Percentiles rank a stretch among this genome's conserved stretches.
phyloP scores from a whole-genome alignment of 2,888 invertebrate species.

The Malthinus flaveolus region DNA sequence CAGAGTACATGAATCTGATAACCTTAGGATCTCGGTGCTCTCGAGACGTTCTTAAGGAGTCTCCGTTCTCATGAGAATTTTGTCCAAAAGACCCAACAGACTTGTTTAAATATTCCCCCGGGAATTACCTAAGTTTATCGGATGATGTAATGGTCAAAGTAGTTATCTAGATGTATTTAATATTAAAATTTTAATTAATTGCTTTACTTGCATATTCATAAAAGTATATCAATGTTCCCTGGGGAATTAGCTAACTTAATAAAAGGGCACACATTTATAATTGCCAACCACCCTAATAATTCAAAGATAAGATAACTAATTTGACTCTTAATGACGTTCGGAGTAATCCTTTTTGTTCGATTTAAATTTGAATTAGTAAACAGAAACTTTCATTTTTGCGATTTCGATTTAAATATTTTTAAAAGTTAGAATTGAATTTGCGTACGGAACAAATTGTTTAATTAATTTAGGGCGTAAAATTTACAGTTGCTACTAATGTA shows the following conservation, averaged over 20 bases:
- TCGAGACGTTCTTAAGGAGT: constrained; percentile 43
- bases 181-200: constrained; percentile 46
- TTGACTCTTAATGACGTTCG: constrained; percentile 25
- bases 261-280: constrained; percentile 34
- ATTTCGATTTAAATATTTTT: too few species aligned
- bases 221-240: constrained; percentile 48
- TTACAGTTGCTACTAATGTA: constrained; percentile 3
- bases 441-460: constrained; percentile 2
- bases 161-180: constrained; percentile 32
- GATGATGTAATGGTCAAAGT: constrained; percentile 37
- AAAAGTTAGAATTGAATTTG: too few species aligned
- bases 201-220: constrained; percentile 49
- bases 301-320: constrained; percentile 40
- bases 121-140: constrained; percentile 52
- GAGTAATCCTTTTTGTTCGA: constrained; percentile 14
- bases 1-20: constrained; percentile 43
- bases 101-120: constrained; percentile 52
- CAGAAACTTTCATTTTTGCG: too few species aligned
- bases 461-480: constrained; percentile 1
- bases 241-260: constrained; percentile 38
- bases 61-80: constrained; percentile 46
- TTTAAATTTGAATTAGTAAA: too few species aligned
- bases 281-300: constrained; percentile 35
- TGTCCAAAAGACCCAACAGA: constrained; percentile 48
- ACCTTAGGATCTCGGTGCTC: constrained; percentile 35